phyloP scores from a whole-genome alignment of 2,113 vertebrate genomes.

The Bubo scandiacus region DNA sequence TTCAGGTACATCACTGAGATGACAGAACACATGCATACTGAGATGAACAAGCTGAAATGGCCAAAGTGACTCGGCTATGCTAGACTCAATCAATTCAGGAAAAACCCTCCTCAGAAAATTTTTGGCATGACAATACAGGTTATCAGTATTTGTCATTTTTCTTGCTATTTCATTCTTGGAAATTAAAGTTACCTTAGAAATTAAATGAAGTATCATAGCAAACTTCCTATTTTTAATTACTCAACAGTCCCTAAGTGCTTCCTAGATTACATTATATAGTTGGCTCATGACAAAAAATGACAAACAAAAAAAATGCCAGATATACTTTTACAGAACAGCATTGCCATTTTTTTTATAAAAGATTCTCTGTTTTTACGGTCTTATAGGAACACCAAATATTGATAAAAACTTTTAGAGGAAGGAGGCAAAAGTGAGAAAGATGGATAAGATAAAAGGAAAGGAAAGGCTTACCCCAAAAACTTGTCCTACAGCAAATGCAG shows the following conservation, averaged over 20 bases:
- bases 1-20: neutral
- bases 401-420: neutral
- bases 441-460: neutral
- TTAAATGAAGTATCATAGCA: neutral
- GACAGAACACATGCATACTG: neutral
- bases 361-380: neutral
- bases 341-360: neutral
- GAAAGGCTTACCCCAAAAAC: slow-evolving; percentile 2
- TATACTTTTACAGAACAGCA: neutral
- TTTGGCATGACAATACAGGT: neutral
- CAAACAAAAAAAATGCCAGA: neutral
- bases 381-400: neutral
- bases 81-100: neutral
- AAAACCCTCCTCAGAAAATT: neutral
- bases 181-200: neutral
- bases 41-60: neutral
- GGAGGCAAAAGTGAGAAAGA: neutral
- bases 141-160: neutral
- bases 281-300: neutral
- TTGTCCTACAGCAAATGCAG: neutral
- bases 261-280: neutral
- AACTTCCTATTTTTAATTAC: neutral
- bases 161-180: neutral
- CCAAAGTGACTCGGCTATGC: neutral
- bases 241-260: neutral